Conservation (phyloP, 92 coral and sea anemone species). For the Isaurus tuberculatus region DNA sequence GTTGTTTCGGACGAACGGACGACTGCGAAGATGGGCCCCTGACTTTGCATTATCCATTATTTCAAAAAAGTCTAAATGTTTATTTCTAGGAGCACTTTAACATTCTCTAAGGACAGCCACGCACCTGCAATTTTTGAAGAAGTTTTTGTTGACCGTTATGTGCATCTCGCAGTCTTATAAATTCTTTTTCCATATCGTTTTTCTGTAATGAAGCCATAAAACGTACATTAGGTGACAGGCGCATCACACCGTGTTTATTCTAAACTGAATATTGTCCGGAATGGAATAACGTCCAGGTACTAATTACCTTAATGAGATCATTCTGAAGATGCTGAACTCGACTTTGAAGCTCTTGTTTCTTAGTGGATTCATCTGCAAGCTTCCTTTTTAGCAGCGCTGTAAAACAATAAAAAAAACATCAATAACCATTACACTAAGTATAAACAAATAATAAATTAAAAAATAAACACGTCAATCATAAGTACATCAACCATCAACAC, state of each 20-base stretch:
- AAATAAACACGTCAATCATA: too few species aligned
- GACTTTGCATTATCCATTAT: too few species aligned
- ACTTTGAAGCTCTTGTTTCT: conserved; percentile 81
- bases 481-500: too few species aligned
- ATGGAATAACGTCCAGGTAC: too few species aligned
- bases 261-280: too few species aligned
- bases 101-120: neutral
- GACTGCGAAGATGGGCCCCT: too few species aligned
- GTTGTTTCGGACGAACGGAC: too few species aligned
- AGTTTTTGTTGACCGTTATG: conserved; percentile 94
- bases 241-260: too few species aligned
- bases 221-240: neutral
- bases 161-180: conserved; percentile 85
- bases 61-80: too few species aligned
- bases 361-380: conserved; percentile 91
- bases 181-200: conserved; percentile 90
- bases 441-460: neutral
- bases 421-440: too few species aligned
- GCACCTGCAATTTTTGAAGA: conserved; percentile 93
- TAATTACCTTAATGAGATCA: conserved; percentile 84
- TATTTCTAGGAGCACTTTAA: too few species aligned
- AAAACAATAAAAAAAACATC: neutral
- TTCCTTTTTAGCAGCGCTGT: conserved; percentile 88
- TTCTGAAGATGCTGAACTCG: conserved; percentile 91
- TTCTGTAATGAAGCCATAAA: conserved; percentile 64